Conservation (phyloP, 2,113 vertebrate species). For the Irena cyanogastra region DNA sequence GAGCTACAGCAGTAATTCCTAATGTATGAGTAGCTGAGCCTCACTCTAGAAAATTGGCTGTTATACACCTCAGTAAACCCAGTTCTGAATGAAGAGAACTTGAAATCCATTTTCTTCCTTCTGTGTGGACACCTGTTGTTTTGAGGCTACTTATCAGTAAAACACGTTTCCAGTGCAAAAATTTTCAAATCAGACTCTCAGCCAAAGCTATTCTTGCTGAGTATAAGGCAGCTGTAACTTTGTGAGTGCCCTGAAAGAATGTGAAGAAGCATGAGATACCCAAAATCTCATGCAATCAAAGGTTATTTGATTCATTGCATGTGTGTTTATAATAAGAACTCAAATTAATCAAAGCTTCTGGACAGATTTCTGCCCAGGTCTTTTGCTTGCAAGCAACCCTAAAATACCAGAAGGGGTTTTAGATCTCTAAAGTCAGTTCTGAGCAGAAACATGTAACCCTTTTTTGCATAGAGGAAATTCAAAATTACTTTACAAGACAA, state of each 20-base stretch:
- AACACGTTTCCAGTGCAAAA: neutral
- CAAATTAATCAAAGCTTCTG: neutral
- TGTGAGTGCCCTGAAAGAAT: neutral
- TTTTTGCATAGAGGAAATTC: neutral
- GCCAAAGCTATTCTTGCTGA: neutral
- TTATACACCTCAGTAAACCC: neutral
- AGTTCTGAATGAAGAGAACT: neutral
- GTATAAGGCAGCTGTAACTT: neutral
- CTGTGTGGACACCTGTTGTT: neutral
- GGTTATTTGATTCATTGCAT: neutral
- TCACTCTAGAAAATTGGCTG: neutral
- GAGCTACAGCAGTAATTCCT: neutral
- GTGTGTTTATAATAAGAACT: neutral
- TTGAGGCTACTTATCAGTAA: neutral
- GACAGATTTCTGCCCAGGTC: neutral
- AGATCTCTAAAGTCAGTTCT: neutral
- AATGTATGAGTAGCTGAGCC: neutral
- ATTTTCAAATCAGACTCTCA: neutral
- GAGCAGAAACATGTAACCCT: neutral
- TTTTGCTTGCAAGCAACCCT: neutral
- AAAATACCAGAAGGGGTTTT: neutral
- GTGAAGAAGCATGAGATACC: neutral
- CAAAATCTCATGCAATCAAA: neutral
- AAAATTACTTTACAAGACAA: neutral
- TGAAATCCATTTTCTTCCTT: neutral